Percentiles rank a stretch among this genome's conserved stretches.
Evolutionary conservation across 2,113 vertebrate genomes (phyloP).

Genomic region (Bagarius yarrelli): DNA sequence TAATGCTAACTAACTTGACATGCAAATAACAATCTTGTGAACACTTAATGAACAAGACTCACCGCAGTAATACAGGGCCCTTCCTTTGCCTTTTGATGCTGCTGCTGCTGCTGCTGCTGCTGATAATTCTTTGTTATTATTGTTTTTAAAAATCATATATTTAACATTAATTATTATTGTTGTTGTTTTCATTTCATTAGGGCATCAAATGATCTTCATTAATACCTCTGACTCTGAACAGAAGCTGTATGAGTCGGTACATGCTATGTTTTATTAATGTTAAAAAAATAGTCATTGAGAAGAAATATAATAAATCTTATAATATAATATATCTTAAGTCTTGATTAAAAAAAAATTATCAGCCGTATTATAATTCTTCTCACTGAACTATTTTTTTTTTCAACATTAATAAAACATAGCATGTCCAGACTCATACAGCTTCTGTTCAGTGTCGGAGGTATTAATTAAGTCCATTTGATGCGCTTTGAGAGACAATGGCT

Average conservation of each 20-base stretch:
- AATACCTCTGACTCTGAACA: conserved; percentile 30
- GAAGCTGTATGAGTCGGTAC: conserved; percentile 15
- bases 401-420: conserved; percentile 14
- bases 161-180: too few species aligned
- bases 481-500: conserved; percentile 23
- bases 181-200: neutral
- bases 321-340: too few species aligned
- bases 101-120: too few species aligned
- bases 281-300: conserved; percentile 20
- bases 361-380: neutral
- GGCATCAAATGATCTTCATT: conserved; percentile 33
- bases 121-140: too few species aligned
- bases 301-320: neutral
- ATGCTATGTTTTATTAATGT: conserved; percentile 7
- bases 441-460: conserved; percentile 28
- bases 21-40: too few species aligned
- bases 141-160: too few species aligned
- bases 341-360: too few species aligned
- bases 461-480: conserved; percentile 39
- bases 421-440: conserved; percentile 14
- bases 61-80: too few species aligned
- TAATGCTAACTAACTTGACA: too few species aligned
- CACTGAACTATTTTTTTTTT: conserved; percentile 26
- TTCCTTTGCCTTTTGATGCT: too few species aligned
- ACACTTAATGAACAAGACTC: too few species aligned